phyloP scores from a whole-genome alignment of 2,797 vertebrate species.

The Sardinella longiceps region DNA sequence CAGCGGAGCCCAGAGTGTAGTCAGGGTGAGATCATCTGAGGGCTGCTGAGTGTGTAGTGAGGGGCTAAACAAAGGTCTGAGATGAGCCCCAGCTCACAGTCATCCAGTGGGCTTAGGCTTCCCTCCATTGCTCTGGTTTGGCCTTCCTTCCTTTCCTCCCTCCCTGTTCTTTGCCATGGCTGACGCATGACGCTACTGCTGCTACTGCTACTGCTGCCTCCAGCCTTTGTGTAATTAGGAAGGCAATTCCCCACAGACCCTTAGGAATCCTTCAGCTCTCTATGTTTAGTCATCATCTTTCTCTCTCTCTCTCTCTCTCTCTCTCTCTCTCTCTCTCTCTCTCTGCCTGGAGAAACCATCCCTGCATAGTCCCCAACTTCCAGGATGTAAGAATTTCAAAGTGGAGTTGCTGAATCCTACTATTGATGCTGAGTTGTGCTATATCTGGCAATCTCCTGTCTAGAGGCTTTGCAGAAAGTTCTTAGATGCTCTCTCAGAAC shows the following conservation, averaged over 20 bases:
- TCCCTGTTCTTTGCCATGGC: constrained; percentile 25
- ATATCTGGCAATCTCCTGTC: not conserved
- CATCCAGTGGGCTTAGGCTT: not conserved
- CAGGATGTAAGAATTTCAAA: not conserved
- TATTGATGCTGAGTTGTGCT: not conserved
- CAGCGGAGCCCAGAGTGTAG: not conserved
- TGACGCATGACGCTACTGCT: constrained; percentile 27
- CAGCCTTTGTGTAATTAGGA: constrained; percentile 3
- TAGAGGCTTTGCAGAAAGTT: not conserved
- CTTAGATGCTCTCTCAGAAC: not conserved
- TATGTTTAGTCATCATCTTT: constrained; percentile 4
- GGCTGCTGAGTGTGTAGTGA: constrained; percentile 24
- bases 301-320: not conserved
- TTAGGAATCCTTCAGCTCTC: not conserved
- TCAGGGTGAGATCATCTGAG: not conserved
- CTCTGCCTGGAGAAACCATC: not conserved
- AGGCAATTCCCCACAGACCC: not conserved
- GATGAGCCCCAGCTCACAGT: not conserved
- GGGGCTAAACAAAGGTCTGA: not conserved
- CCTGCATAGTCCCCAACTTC: not conserved
- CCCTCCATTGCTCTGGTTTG: not conserved
- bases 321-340: not conserved
- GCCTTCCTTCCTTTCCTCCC: not conserved
- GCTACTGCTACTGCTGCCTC: too few species aligned
- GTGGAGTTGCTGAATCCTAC: not conserved